These are phyloP conservation scores for Drosophila recens DNA, from an alignment of 2,888 invertebrate species.

Conservation along the genomic window DNA sequence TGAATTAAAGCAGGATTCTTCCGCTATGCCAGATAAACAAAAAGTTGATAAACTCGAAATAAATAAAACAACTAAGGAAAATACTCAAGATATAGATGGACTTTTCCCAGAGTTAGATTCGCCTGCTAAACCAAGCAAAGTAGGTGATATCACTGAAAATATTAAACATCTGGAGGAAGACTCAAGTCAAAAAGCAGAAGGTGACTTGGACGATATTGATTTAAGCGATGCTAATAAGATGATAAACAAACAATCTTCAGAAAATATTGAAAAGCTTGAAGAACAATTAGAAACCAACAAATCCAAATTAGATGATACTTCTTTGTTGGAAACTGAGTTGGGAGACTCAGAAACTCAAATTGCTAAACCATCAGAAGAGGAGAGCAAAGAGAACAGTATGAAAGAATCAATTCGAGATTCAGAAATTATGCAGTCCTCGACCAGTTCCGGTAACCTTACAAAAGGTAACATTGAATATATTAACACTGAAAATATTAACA, in stretches of 20 bases:
- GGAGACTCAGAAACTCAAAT: background rate
- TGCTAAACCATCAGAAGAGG: background rate
- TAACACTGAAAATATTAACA: background rate
- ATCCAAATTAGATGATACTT: background rate
- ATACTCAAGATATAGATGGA: background rate
- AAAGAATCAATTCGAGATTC: background rate
- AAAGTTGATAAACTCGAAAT: background rate
- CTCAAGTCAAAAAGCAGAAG: background rate
- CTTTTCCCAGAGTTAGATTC: background rate
- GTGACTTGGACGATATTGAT: background rate
- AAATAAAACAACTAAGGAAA: background rate
- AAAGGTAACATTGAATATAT: background rate
- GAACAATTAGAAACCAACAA: background rate
- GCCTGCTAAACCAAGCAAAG: background rate
- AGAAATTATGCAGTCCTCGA: too few species aligned
- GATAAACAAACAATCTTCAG: background rate
- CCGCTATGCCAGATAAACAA: too few species aligned
- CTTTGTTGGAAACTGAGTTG: background rate
- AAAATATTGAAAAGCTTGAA: conserved; percentile 2
- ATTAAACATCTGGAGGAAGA: background rate
- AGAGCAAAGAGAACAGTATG: background rate
- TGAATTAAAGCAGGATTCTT: background rate
- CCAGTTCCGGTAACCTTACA: background rate
- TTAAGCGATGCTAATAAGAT: background rate
- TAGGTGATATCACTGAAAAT: background rate